Evolutionary conservation across 1,140 invertebrate genomes (phyloP), one percentile per base, ranked within the genome.

Genomic region (Scylla paramamosain): DNA sequence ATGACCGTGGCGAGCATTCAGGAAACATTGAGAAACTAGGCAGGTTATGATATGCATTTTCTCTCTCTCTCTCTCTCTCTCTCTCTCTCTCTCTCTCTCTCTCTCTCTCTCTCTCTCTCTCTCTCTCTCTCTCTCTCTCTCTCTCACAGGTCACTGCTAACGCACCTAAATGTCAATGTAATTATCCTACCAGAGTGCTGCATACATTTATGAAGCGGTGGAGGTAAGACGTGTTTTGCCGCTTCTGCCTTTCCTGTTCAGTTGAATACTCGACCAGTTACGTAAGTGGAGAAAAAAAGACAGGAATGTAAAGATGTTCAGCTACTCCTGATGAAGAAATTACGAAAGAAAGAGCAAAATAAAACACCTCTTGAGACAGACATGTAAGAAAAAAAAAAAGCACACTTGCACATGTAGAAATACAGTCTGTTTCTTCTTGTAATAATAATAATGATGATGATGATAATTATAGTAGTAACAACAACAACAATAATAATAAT

Each of bases 21-120:
- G 52, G 52, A 59, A 59, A 59, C 10, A 20, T 59, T 59, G 12
- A 1, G 52, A 59, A 12, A 59, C 52, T 59, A 59, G 16, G 12
- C 16, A 59, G 12, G 52, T 59, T 14, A 59, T 59, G 12, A 14
- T 20, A n/a, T n/a, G 10, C 32, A 12, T 0, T 32, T 12, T 28
- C 28, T 87, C 28, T 87, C 86, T 87, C 86, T 87, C 86, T 87
- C 86, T 87, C 86, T 87, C 86, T 87, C 86, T 88, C 86, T 88
- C 86, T 88, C 86, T 88, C 86, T 88, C 86, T 88, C 86, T 88
- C 86, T 88, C 86, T 88, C 86, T 88, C 86, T 88, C 86, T 88
- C 86, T 88, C 86, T 88, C 86, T 88, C 86, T 88, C 86, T 88
- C 86, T 88, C 29, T 32, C 29, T 88, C 86, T 25, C 52, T 59